A percentile compares a stretch with the other conserved stretches of the same genome.
Conservation (phyloP, 1,140 invertebrate genomes). For the Trichonephila clavata region DNA sequence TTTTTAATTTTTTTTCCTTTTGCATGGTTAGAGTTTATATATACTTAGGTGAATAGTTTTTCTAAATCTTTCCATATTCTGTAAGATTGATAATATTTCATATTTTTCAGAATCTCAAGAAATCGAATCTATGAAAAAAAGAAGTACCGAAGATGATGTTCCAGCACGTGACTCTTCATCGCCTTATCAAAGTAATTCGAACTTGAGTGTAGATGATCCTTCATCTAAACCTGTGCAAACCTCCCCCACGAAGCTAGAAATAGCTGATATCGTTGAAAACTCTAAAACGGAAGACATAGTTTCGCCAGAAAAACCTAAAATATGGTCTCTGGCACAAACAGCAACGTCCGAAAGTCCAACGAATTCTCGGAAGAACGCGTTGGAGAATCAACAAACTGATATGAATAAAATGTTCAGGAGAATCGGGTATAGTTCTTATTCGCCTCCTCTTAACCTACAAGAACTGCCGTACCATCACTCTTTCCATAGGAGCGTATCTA, state of each 20-base stretch:
- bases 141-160: not conserved
- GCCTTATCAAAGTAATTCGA: not conserved
- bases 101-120: conserved; percentile 14
- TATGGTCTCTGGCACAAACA: conserved; percentile 97
- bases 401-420: conserved; percentile 38
- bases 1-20: too few species aligned
- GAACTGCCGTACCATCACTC: not conserved
- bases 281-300: not conserved
- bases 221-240: not conserved
- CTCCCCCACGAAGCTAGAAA: conserved; percentile 18
- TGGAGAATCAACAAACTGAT: conserved; percentile 37
- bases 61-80: not conserved
- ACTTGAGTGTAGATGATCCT: not conserved
- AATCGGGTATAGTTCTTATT: not conserved
- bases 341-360: conserved; percentile 85
- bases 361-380: conserved; percentile 21
- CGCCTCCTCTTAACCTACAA: not conserved
- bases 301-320: conserved; percentile 88
- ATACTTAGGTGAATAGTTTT: not conserved
- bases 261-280: conserved; percentile 12
- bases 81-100: not conserved
- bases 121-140: not conserved
- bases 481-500: conserved; percentile 9
- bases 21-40: too few species aligned
- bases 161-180: not conserved